Base-by-base conservation (phyloP, 2,888 invertebrate species). In the Ceramica pisi region DNA sequence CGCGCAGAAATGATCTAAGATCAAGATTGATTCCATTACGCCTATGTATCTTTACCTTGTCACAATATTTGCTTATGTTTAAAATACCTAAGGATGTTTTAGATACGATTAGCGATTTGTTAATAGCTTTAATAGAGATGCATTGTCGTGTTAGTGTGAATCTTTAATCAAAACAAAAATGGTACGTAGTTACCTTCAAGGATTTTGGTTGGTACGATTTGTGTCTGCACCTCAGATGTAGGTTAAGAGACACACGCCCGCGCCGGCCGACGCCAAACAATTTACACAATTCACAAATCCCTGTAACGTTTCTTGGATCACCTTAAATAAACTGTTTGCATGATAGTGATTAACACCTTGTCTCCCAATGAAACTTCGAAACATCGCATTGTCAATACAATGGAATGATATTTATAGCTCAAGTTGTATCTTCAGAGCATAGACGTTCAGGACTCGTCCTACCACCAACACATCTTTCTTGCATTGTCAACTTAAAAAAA, bases 271-370 rank as follows among this genome's bases (percentile, higher is more conserved):
- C 81, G 85, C 82, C 90, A 94, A 93, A 93, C 91, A 94, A 92
- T 94, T 94, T 92, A 93, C 93, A 93, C 94, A 92, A 94, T 94
- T 94, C 90, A 94, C 94, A 92, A 94, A 94, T 91, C 92, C 89
- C 91, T 87, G 94, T 91, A 94, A 92, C 92, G 89, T 91, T 92
- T 94, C 90, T 90, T 93, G 92, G 92, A 93, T 94, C 93, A 92
- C 91, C 93, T 93, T 90, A 94, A 94, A 94, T 93, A 95, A 93
- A 93, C 92, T 93, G 94, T 94, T 94, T 94, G 91, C 92, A 92
- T 92, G 90, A 95, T 93, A 92, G 91, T 95, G 92, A 95, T 96
- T 96, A 95, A 92, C 95, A 96, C 95, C 94, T 96, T 84, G 83
- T 80, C 87, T 90, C 90, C 89, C 94, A 94, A 93, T 94, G 94